Base-by-base conservation (phyloP, 2,888 invertebrate genomes). In the Neoaliturus tenellus region DNA sequence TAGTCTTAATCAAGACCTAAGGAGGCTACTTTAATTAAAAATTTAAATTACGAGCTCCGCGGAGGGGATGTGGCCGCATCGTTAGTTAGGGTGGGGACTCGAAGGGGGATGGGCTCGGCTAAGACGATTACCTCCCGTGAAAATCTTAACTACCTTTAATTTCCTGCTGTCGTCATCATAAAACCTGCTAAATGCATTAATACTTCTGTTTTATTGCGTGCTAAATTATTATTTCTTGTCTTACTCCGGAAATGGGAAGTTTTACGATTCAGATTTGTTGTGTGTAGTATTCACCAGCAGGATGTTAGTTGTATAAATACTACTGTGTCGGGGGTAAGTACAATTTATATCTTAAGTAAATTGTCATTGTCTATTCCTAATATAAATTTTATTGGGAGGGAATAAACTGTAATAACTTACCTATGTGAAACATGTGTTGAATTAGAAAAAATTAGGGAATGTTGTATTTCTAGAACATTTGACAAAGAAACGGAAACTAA, bases 61-160 rank as follows among this genome's bases (percentile, higher is more conserved):
- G 35, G 39, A 69, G 69, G 69, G 39, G 39, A 6, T 20, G 14
- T 69, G 35, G 31, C 39, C 69, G 69, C 69, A 39, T 69, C 69
- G 69, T 39, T 33, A 69, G 35, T 5, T 31, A 17, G 67, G 31
- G 20, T 31, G n/a, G 67, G 67, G 31, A 5, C 31, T 8, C 5
- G 28, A 12, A 31, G 33, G 39, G 35, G 69, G 35, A 39, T 39
- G 39, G 35, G 69, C 23, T 35, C 69, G 35, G 39, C 73, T 75
- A 75, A 75, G 73, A 75, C 73, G 73, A 75, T 75, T 75, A 75
- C 73, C 73, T 75, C 73, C 48, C 44, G 39, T 44, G 44, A 44
- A 75, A 75, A 75, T 75, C 73, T 75, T 75, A 75, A 75, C 44
- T 35, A 41, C 73, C 73, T 75, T 75, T 75, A 75, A 75, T 75